phyloP scores from a whole-genome alignment of 2,888 invertebrate genomes.

The Cepaea hortensis region DNA sequence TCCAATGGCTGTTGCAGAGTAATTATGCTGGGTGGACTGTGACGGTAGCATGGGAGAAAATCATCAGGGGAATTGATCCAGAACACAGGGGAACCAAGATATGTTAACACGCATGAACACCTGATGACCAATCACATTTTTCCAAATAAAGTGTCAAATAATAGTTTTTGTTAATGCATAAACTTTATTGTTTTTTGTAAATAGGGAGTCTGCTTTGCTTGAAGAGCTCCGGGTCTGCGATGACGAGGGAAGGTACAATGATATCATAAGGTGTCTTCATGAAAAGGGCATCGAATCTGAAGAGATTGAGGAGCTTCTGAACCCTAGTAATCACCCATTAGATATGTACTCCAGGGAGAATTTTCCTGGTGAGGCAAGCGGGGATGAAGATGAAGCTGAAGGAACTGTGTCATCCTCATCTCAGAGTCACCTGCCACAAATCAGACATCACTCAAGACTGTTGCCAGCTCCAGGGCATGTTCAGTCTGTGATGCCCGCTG shows the following conservation, averaged over 20 bases:
- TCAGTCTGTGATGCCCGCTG: neutral
- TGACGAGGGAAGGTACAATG: slow-evolving; percentile 29
- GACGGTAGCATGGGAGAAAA: too few relatives aligned
- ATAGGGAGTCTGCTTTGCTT: slow-evolving; percentile 40
- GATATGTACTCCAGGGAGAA: slow-evolving; percentile 6
- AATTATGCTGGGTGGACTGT: too few relatives aligned
- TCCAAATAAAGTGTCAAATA: too few relatives aligned
- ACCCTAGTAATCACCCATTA: neutral
- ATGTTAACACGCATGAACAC: too few relatives aligned
- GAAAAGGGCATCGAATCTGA: slow-evolving; percentile 43
- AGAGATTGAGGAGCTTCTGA: slow-evolving; percentile 40
- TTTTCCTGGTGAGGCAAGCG: slow-evolving; percentile 21
- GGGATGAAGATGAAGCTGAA: slow-evolving; percentile 26
- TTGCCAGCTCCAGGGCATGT: neutral
- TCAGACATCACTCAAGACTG: neutral
- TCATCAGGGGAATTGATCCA: too few relatives aligned
- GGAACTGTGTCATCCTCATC: slow-evolving; percentile 33
- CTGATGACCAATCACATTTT: too few relatives aligned
- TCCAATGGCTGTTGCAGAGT: too few relatives aligned
- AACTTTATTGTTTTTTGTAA: neutral
- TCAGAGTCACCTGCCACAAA: slow-evolving; percentile 6
- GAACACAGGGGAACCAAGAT: too few relatives aligned
- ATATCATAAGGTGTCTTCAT: slow-evolving; percentile 8
- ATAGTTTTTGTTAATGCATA: too few relatives aligned
- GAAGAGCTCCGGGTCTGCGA: slow-evolving; percentile 34